Evolutionary conservation across 2,797 vertebrate genomes (phyloP).

Genomic region (Muscicapa comitata): DNA sequence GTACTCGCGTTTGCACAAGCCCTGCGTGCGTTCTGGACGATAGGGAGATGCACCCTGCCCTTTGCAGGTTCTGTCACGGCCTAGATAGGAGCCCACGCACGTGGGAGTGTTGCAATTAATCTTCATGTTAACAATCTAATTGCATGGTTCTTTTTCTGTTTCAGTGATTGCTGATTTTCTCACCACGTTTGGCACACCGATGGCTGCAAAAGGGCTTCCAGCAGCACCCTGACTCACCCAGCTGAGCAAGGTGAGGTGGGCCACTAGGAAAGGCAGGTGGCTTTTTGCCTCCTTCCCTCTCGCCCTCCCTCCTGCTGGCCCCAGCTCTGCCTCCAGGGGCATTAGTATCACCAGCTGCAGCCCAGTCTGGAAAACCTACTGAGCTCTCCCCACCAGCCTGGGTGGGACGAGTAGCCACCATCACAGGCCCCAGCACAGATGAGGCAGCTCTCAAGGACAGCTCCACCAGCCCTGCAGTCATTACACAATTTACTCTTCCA

Average conservation of each 20-base stretch:
- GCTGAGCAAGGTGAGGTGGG: fast-evolving
- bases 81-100: fast-evolving
- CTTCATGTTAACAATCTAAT: neutral
- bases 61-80: neutral
- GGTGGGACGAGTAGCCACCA: fast-evolving
- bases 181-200: fast-evolving
- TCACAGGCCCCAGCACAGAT: fast-evolving
- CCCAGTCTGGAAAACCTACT: fast-evolving
- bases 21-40: fast-evolving
- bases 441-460: neutral
- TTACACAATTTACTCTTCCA: neutral
- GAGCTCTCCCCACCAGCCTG: neutral
- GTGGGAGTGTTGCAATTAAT: neutral
- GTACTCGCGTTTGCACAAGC: fast-evolving
- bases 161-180: fast-evolving
- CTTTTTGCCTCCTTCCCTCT: neutral
- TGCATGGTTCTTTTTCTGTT: fast-evolving
- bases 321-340: neutral
- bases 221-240: neutral
- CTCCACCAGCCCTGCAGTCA: neutral
- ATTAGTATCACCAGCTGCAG: fast-evolving
- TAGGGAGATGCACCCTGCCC: fast-evolving
- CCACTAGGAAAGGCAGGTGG: neutral
- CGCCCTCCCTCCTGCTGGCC: neutral
- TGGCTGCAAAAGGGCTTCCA: neutral